Conservation (phyloP, 2,797 vertebrate species). For the Ceryle rudis region DNA sequence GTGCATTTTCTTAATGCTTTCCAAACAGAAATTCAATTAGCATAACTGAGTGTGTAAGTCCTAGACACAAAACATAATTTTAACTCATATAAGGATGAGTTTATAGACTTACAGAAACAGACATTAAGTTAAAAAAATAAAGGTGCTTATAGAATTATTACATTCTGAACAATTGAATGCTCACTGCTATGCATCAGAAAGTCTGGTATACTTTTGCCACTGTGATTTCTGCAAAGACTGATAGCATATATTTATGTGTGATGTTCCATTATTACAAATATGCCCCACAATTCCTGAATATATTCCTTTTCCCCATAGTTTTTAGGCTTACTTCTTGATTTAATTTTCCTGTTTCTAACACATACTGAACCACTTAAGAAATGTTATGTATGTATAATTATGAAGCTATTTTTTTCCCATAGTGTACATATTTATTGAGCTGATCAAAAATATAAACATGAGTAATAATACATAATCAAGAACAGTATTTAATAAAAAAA, state of each 20-base stretch:
- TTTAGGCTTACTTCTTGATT: neutral
- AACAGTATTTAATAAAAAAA: neutral
- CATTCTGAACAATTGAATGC: neutral
- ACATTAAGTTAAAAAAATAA: neutral
- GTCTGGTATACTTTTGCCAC: neutral
- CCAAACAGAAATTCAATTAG: neutral
- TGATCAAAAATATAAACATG: neutral
- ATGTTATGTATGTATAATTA: neutral
- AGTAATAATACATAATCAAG: neutral
- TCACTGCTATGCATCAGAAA: neutral
- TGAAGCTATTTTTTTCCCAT: neutral
- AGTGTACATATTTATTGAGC: neutral
- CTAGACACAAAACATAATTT: neutral
- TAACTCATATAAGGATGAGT: neutral
- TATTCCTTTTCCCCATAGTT: neutral
- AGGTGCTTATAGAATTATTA: neutral
- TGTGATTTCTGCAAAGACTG: neutral
- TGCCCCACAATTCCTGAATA: neutral
- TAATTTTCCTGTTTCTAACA: neutral
- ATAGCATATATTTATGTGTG: neutral
- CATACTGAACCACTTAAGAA: conserved; percentile 1
- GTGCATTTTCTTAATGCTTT: neutral
- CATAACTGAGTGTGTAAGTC: neutral
- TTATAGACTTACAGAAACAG: neutral
- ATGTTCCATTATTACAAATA: neutral